These are phyloP conservation scores for Hemistola chrysoprasaria DNA, from an alignment of 2,888 invertebrate species.

Conservation along the genomic window DNA sequence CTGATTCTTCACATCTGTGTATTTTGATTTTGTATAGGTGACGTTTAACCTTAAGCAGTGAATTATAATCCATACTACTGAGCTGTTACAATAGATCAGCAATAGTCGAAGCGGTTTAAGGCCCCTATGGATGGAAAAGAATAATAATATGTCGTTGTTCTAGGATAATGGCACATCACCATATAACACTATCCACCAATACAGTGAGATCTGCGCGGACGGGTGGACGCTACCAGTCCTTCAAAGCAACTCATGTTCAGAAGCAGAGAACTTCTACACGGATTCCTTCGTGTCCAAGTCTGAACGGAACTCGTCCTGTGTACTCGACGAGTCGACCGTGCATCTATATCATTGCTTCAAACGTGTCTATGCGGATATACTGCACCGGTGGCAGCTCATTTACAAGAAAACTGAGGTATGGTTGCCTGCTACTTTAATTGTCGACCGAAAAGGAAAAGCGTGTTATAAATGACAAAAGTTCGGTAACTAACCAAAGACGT, in stretches of 20 bases:
- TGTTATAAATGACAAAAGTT: too few relatives aligned
- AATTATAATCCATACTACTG: too few relatives aligned
- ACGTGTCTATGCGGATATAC: constrained; percentile 92
- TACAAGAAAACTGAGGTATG: constrained; percentile 89
- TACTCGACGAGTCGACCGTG: constrained; percentile 68
- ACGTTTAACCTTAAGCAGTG: too few relatives aligned
- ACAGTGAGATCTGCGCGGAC: constrained; percentile 88
- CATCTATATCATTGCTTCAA: constrained; percentile 92
- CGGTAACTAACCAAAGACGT: too few relatives aligned
- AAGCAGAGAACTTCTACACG: constrained; percentile 87
- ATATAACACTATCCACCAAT: constrained; percentile 92
- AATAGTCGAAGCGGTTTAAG: too few relatives aligned
- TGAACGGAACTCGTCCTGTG: constrained; percentile 61
- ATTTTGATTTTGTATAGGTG: too few relatives aligned
- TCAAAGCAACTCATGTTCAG: constrained; percentile 94
- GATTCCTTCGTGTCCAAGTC: constrained; percentile 63
- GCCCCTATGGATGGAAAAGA: too few relatives aligned
- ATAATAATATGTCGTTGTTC: constrained; percentile 19
- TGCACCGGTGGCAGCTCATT: constrained; percentile 92
- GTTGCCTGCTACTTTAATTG: too few relatives aligned
- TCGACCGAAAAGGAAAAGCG: too few relatives aligned
- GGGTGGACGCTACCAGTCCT: constrained; percentile 88
- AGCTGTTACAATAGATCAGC: too few relatives aligned
- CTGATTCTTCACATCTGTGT: too few relatives aligned
- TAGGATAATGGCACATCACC: constrained; percentile 89